These are phyloP conservation scores for Pangasianodon hypophthalmus DNA, from an alignment of 2,113 vertebrate genomes.

Conservation along the genomic window DNA sequence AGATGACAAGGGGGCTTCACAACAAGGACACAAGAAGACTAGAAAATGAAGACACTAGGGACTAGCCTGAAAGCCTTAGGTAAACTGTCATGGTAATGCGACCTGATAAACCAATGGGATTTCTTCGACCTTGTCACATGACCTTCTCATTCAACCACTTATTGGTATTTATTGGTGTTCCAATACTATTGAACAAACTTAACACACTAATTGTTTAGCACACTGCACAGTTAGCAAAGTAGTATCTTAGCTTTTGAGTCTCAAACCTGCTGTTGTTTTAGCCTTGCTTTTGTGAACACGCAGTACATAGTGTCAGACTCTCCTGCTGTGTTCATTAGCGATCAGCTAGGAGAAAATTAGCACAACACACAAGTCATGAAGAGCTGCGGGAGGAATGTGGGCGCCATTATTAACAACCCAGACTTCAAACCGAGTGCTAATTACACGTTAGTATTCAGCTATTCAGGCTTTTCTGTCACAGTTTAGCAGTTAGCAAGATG, in stretches of 20 bases:
- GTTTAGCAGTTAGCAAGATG: neutral
- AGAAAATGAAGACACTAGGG: neutral
- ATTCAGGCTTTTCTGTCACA: neutral
- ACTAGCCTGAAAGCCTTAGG: neutral
- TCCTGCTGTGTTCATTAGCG: neutral
- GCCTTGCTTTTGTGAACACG: neutral
- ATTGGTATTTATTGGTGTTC: neutral
- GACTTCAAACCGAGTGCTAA: neutral
- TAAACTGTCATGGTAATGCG: neutral
- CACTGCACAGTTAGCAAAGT: neutral
- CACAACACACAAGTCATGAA: neutral
- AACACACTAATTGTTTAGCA: neutral
- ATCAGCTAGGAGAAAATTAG: conserved; percentile 13
- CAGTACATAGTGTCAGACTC: neutral
- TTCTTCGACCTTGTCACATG: neutral
- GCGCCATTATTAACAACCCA: neutral
- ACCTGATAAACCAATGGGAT: neutral
- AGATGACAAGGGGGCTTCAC: too few relatives aligned
- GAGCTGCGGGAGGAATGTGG: neutral
- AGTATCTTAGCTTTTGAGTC: neutral
- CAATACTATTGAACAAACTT: neutral
- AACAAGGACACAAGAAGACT: neutral
- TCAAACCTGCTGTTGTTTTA: neutral
- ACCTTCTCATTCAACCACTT: neutral
- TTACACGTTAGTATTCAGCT: neutral